A percentile compares a stretch with the other conserved stretches of the same genome.
phyloP scores from a whole-genome alignment of 2,113 vertebrate genomes.

The Xiphias gladius region DNA sequence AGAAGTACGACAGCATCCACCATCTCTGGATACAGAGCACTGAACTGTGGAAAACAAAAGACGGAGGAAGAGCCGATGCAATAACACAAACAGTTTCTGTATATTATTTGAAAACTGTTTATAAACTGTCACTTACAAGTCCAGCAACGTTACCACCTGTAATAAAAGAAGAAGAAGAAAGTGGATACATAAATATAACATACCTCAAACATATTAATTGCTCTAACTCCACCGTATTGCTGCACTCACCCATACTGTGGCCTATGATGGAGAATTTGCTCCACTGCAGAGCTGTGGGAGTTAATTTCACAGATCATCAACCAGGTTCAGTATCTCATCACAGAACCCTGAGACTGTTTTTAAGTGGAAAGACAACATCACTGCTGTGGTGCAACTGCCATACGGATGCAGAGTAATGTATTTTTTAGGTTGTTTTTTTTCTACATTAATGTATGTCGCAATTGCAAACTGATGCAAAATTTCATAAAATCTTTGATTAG shows the following conservation, averaged over 20 bases:
- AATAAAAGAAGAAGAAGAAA: slow-evolving; percentile 31
- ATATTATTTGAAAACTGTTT: background rate
- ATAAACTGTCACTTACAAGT: slow-evolving; percentile 79
- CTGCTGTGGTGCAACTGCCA: slow-evolving; percentile 24
- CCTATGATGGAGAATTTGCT: slow-evolving; percentile 89
- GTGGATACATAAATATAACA: slow-evolving; percentile 7
- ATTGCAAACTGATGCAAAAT: background rate
- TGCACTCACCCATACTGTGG: slow-evolving; percentile 94
- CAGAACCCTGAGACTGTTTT: slow-evolving; percentile 35
- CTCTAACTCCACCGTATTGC: background rate
- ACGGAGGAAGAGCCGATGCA: background rate
- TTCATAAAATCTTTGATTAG: background rate
- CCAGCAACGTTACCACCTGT: slow-evolving; percentile 88
- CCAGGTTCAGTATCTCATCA: slow-evolving; percentile 55
- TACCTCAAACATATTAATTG: background rate
- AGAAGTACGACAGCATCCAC: slow-evolving; percentile 90
- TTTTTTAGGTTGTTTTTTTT: background rate
- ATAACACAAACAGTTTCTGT: background rate
- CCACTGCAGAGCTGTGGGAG: slow-evolving; percentile 91
- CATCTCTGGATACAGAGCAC: slow-evolving; percentile 91
- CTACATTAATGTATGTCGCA: background rate
- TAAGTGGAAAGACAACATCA: slow-evolving; percentile 31
- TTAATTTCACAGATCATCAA: slow-evolving; percentile 78
- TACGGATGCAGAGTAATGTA: background rate
- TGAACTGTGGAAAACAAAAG: slow-evolving; percentile 82